Evolutionary conservation across 2,113 vertebrate genomes (phyloP).

Genomic region (Chaetodon auriga): DNA sequence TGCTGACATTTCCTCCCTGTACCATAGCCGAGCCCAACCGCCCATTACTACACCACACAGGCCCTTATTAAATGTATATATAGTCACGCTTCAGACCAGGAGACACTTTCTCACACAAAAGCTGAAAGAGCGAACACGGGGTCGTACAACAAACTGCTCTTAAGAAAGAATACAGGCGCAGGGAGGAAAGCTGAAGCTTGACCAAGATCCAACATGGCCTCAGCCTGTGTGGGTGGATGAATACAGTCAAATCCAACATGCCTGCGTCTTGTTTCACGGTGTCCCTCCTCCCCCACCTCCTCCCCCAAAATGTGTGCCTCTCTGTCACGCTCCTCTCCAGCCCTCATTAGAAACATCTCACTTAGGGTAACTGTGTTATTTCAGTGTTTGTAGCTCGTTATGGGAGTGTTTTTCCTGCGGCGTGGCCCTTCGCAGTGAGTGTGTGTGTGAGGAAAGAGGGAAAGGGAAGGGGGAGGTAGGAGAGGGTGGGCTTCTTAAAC

Average conservation of each 20-base stretch:
- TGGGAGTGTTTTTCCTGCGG: slow-evolving; percentile 78
- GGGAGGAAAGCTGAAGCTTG: slow-evolving; percentile 55
- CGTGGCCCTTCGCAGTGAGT: slow-evolving; percentile 51
- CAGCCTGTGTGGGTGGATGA: slow-evolving; percentile 72
- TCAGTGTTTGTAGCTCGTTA: slow-evolving; percentile 82
- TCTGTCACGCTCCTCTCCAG: slow-evolving; percentile 62
- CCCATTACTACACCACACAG: slow-evolving; percentile 84
- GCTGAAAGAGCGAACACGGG: slow-evolving; percentile 51
- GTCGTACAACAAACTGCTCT: slow-evolving; percentile 58
- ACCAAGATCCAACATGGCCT: slow-evolving; percentile 73
- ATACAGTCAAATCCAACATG: slow-evolving; percentile 66
- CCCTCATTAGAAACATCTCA: slow-evolving; percentile 82
- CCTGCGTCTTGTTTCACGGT: slow-evolving; percentile 66
- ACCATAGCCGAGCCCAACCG: slow-evolving; percentile 79
- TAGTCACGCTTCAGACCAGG: slow-evolving; percentile 81
- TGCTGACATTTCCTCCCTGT: slow-evolving; percentile 80
- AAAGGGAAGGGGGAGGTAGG: slow-evolving; percentile 23
- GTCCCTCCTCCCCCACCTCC: not conserved
- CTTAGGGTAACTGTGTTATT: slow-evolving; percentile 81
- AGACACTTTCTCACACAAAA: slow-evolving; percentile 81
- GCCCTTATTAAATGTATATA: slow-evolving; percentile 89
- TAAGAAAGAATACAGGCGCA: slow-evolving; percentile 46
- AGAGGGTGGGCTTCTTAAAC: slow-evolving; percentile 60
- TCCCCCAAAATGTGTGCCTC: slow-evolving; percentile 21
- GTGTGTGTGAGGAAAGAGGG: slow-evolving; percentile 30